These are phyloP conservation scores for Chrysolina americana DNA, from an alignment of 2,888 invertebrate species.

Conservation along the genomic window DNA sequence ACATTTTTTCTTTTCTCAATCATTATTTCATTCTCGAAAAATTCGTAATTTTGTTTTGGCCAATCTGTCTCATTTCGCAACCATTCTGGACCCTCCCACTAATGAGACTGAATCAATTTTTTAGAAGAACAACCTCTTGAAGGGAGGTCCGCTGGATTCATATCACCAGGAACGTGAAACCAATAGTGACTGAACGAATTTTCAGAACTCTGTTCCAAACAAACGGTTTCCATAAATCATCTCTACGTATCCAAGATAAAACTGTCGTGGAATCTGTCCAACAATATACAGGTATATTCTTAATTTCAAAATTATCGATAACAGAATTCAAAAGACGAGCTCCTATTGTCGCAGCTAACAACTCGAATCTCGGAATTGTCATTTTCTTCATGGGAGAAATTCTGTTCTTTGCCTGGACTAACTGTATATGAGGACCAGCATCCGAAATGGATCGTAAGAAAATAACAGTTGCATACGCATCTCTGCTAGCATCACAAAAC, in stretches of 20 bases:
- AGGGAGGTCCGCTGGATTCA: slow-evolving; percentile 10
- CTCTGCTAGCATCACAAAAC: neutral
- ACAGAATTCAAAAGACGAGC: slow-evolving; percentile 17
- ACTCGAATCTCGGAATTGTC: neutral
- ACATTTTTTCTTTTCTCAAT: neutral
- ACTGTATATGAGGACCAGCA: neutral
- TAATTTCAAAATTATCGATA: neutral
- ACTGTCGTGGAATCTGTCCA: slow-evolving; percentile 30
- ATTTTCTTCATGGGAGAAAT: slow-evolving; percentile 4
- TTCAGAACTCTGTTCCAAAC: slow-evolving; percentile 15
- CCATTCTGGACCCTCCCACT: slow-evolving; percentile 4
- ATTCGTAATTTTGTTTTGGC: neutral
- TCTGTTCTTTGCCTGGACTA: neutral
- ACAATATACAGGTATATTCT: slow-evolving; percentile 14
- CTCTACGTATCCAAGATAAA: slow-evolving; percentile 4
- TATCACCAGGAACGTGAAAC: slow-evolving; percentile 10
- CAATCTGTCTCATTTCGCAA: slow-evolving; percentile 3
- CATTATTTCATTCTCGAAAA: neutral
- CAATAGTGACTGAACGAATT: neutral
- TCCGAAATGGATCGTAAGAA: neutral
- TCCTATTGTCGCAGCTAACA: slow-evolving; percentile 25
- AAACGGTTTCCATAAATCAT: slow-evolving; percentile 25
- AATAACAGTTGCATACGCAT: slow-evolving; percentile 15
- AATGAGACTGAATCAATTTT: neutral
- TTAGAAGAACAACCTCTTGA: slow-evolving; percentile 11